Percentiles rank a stretch among this genome's conserved stretches.
phyloP scores from a whole-genome alignment of 2,797 vertebrate genomes.

The Cephalopachus bancanus region DNA sequence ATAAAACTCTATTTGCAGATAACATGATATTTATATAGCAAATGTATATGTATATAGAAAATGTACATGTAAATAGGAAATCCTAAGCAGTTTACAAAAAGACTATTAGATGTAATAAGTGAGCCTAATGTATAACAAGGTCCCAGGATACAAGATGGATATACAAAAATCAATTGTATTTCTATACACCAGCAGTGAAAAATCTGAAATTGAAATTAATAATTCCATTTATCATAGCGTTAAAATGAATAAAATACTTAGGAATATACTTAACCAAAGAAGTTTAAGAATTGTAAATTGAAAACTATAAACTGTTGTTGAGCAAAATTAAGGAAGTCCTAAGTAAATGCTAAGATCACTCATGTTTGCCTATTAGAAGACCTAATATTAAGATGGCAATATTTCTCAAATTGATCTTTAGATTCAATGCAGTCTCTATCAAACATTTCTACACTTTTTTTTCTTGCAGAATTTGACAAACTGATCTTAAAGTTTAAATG shows the following conservation, averaged over 20 bases:
- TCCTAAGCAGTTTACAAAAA: background rate
- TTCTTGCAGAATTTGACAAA: background rate
- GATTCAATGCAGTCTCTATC: background rate
- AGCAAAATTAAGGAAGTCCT: background rate
- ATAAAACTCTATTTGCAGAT: background rate
- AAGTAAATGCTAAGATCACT: background rate
- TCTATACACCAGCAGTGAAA: background rate
- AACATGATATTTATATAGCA: background rate
- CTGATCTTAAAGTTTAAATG: background rate
- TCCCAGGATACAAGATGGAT: background rate
- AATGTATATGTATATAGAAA: too few species aligned
- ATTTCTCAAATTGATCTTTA: background rate
- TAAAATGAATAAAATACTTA: slow-evolving; percentile 33
- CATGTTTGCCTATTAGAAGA: background rate
- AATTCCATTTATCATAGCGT: background rate
- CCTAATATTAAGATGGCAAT: background rate
- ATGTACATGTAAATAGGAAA: background rate
- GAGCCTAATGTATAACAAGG: background rate
- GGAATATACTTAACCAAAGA: background rate
- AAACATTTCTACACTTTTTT: background rate
- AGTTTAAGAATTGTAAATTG: slow-evolving; percentile 12
- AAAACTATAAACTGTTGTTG: slow-evolving; percentile 2
- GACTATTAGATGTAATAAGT: background rate
- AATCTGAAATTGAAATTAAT: background rate
- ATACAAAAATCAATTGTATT: background rate